Conservation (phyloP, 2,888 invertebrate species). For the Caradrina kadenii region DNA sequence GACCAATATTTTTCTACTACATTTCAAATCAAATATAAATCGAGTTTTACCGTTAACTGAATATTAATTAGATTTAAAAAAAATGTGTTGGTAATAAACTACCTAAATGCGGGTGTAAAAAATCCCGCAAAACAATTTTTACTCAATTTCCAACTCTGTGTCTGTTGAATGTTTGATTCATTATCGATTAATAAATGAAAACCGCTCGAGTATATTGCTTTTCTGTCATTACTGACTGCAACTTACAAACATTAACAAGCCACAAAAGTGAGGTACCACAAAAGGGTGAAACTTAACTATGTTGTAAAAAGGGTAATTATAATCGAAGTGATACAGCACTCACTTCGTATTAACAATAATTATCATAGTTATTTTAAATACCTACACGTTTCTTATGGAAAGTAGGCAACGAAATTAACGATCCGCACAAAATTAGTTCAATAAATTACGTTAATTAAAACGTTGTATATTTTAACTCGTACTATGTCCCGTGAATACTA, state of each 20-base stretch:
- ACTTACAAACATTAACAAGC: slow-evolving; percentile 6
- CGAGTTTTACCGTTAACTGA: too few species aligned
- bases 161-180: too few species aligned
- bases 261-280: slow-evolving; percentile 2
- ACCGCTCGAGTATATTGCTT: too few species aligned
- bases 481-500: slow-evolving; percentile 34
- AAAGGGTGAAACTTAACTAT: background rate
- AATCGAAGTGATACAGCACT: background rate
- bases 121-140: too few species aligned
- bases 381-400: slow-evolving; percentile 7
- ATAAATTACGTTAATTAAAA: background rate
- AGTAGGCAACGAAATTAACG: slow-evolving; percentile 2
- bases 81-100: too few species aligned
- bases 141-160: too few species aligned
- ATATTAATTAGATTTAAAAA: too few species aligned
- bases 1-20: too few species aligned
- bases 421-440: background rate
- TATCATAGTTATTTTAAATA: slow-evolving; percentile 27
- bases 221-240: too few species aligned
- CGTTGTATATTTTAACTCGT: slow-evolving; percentile 24
- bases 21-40: too few species aligned
- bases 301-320: background rate
- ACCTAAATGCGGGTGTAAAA: too few species aligned
- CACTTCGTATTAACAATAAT: background rate
- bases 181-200: too few species aligned